Conservation (phyloP, 1,140 invertebrate genomes). For the Drosophila funebris region DNA sequence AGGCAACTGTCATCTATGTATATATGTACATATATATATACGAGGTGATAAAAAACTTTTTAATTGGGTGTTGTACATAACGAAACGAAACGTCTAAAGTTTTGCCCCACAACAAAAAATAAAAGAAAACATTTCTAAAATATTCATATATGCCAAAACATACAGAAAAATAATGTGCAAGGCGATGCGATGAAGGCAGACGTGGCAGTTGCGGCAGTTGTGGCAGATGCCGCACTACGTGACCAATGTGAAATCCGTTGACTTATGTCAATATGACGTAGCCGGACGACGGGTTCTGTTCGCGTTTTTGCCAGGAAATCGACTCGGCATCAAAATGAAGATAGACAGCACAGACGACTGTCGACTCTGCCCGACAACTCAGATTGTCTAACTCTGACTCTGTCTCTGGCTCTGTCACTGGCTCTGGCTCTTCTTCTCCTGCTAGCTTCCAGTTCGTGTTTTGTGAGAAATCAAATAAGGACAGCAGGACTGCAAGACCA, state of each 20-base stretch:
- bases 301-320: constrained; percentile 71
- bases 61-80: constrained; percentile 71
- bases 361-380: background rate
- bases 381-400: background rate
- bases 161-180: constrained; percentile 4
- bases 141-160: constrained; percentile 58
- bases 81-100: constrained; percentile 39
- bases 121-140: constrained; percentile 23
- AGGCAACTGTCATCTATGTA: constrained; percentile 58
- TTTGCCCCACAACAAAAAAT: constrained; percentile 21
- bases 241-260: constrained; percentile 79
- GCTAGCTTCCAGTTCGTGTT: background rate
- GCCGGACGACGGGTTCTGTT: constrained; percentile 35
- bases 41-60: constrained; percentile 75
- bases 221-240: constrained; percentile 72
- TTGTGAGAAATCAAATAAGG: constrained; percentile 71
- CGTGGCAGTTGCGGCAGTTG: constrained; percentile 41
- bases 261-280: constrained; percentile 78
- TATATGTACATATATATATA: too few species aligned
- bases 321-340: constrained; percentile 76
- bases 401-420: background rate
- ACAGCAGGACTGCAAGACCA: constrained; percentile 39
- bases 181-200: constrained; percentile 7
- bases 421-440: too few species aligned
- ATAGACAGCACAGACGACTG: constrained; percentile 68